These are phyloP conservation scores for Steinernema feltiae DNA, from an alignment of 1,140 invertebrate genomes.

Conservation along the genomic window DNA sequence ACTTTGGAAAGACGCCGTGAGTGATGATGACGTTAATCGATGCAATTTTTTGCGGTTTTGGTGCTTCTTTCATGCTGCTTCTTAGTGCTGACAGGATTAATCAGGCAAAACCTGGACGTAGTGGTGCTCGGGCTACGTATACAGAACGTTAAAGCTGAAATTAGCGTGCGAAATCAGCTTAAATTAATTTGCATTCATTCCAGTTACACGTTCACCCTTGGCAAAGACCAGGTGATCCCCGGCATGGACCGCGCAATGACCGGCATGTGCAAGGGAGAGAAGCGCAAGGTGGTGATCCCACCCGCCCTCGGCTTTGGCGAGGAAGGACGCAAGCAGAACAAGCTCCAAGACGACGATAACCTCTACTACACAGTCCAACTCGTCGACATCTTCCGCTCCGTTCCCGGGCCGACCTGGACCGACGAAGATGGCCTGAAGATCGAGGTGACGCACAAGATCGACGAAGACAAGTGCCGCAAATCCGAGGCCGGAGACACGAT, in stretches of 20 bases:
- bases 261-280: conserved; percentile 57
- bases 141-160: too few relatives aligned
- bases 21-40: too few relatives aligned
- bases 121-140: too few relatives aligned
- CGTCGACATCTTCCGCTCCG: conserved; percentile 50
- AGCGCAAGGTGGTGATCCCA: conserved; percentile 55
- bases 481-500: conserved; percentile 53
- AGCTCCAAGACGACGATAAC: conserved; percentile 48
- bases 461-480: conserved; percentile 51
- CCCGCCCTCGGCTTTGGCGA: conserved; percentile 48
- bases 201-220: conserved; percentile 55
- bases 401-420: conserved; percentile 46
- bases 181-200: conserved; percentile 21
- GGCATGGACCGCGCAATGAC: conserved; percentile 54
- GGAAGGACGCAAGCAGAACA: conserved; percentile 50
- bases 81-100: background rate
- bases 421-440: conserved; percentile 54
- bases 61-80: background rate
- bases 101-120: too few relatives aligned
- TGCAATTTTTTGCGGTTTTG: conserved; percentile 17
- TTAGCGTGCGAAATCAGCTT: conserved; percentile 9
- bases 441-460: conserved; percentile 54
- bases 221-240: conserved; percentile 49
- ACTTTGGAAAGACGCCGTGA: conserved; percentile 57
- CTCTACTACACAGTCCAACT: conserved; percentile 57